Evolutionary conservation across 2,797 vertebrate genomes (phyloP).

Genomic region (Ispidina lecontei): DNA sequence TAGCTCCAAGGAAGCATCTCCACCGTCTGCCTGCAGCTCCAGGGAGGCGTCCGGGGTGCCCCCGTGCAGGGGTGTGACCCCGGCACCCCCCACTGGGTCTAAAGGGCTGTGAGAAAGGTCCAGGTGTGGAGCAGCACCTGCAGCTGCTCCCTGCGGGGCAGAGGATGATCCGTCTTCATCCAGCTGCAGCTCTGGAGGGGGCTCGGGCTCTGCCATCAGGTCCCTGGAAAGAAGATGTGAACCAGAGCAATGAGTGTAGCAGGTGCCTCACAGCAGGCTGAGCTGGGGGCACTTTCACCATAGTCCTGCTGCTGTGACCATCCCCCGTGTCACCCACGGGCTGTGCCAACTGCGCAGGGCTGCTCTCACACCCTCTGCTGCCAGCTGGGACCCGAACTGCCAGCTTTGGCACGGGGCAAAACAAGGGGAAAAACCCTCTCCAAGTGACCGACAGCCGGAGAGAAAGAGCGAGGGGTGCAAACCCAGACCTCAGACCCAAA

Average conservation of each 20-base stretch:
- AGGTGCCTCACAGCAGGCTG: not conserved
- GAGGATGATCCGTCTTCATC: not conserved
- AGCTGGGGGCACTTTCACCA: fast-evolving
- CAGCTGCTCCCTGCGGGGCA: not conserved
- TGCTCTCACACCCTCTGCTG: fast-evolving
- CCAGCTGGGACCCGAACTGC: not conserved
- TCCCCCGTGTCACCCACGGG: not conserved
- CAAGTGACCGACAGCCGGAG: fast-evolving
- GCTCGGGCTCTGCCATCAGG: slow-evolving; percentile 56
- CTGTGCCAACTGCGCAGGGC: not conserved
- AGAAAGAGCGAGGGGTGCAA: fast-evolving
- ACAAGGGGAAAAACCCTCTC: not conserved
- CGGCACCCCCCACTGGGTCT: fast-evolving
- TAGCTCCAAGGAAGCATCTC: not conserved
- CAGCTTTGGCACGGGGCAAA: fast-evolving
- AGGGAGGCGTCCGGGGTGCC: not conserved
- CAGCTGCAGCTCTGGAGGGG: not conserved
- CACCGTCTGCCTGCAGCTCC: not conserved
- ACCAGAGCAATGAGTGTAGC: not conserved
- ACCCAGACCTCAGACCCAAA: not conserved
- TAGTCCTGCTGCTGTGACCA: fast-evolving
- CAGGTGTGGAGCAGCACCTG: fast-evolving
- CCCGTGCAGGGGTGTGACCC: not conserved
- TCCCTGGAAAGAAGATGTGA: slow-evolving; percentile 25
- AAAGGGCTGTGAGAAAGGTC: fast-evolving